phyloP scores from a whole-genome alignment of 2,888 invertebrate species.

The Polydrusus pterygomalis region DNA sequence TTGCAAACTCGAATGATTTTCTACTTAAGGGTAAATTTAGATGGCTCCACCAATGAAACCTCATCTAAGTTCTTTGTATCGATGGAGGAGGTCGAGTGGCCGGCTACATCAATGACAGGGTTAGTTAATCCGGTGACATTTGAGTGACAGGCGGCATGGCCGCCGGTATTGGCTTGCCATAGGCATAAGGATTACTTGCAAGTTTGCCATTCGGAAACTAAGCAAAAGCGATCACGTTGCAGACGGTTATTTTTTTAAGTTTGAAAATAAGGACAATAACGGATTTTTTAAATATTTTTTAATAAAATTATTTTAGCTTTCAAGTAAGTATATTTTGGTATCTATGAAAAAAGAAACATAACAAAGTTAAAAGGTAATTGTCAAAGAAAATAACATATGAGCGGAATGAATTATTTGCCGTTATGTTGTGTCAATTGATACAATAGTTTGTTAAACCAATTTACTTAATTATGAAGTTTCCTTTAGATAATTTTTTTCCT shows the following conservation, averaged over 20 bases:
- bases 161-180: constrained; percentile 67
- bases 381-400: too few species aligned
- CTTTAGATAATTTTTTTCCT: too few species aligned
- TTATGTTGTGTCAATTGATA: too few species aligned
- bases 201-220: constrained; percentile 58
- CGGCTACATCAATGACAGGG: constrained; percentile 66
- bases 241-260: constrained; percentile 25
- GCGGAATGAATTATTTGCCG: too few species aligned
- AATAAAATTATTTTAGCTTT: too few species aligned
- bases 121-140: constrained; percentile 67
- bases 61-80: constrained; percentile 15
- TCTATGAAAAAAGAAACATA: too few species aligned
- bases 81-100: constrained; percentile 54
- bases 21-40: background rate
- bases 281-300: background rate
- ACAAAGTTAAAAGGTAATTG: too few species aligned
- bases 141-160: constrained; percentile 71
- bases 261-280: constrained; percentile 3
- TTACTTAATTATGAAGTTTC: too few species aligned
- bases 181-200: constrained; percentile 66
- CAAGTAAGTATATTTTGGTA: too few species aligned
- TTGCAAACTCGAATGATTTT: background rate
- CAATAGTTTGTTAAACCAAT: too few species aligned
- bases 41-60: constrained; percentile 36
- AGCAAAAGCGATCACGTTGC: constrained; percentile 57